Evolutionary conservation across 2,113 vertebrate genomes (phyloP).

Genomic region (Sceloporus undulatus): DNA sequence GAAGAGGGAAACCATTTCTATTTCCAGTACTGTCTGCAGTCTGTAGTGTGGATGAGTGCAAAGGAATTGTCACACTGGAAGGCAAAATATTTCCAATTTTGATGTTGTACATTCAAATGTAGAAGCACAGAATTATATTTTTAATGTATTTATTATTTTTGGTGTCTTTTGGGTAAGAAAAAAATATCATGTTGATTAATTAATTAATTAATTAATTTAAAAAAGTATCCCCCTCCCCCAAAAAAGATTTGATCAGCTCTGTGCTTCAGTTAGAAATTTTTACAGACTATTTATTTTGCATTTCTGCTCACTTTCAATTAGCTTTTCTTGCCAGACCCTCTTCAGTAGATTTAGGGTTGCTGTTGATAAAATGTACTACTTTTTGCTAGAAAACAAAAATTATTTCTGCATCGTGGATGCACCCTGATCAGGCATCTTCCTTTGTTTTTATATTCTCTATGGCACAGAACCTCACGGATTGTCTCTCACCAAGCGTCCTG

Average conservation of each 20-base stretch:
- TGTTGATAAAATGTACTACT: too few relatives aligned
- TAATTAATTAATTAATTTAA: neutral
- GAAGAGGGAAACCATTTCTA: constrained; percentile 31
- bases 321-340: neutral
- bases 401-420: too few relatives aligned
- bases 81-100: neutral
- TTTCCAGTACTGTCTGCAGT: constrained; percentile 21
- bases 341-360: too few relatives aligned
- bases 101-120: neutral
- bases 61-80: constrained; percentile 35
- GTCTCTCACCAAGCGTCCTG: too few relatives aligned
- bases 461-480: too few relatives aligned
- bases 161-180: neutral
- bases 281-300: neutral
- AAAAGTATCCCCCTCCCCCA: neutral
- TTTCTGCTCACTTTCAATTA: neutral
- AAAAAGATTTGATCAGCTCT: neutral
- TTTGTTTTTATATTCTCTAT: too few relatives aligned
- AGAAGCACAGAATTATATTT: too few relatives aligned
- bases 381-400: too few relatives aligned
- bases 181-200: neutral
- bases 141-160: constrained; percentile 15
- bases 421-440: too few relatives aligned
- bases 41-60: constrained; percentile 8
- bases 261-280: neutral